Base-by-base conservation (phyloP, 2,888 invertebrate genomes). In the Tetragonisca angustula region DNA sequence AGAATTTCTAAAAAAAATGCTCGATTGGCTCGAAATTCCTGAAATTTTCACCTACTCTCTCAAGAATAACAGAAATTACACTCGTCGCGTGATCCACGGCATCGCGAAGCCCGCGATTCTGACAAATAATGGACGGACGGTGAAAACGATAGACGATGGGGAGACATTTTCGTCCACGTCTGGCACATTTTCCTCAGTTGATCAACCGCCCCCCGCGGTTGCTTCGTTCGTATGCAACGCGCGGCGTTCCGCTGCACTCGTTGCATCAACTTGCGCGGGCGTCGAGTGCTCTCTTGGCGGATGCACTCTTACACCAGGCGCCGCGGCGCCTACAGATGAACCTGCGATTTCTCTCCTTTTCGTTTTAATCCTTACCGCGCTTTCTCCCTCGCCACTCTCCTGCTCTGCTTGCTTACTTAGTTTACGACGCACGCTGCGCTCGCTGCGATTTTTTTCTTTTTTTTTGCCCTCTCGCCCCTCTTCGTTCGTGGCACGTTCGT, bases 201-300 rank as follows among this genome's bases (percentile, higher is more conserved):
- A 70, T 77, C 76, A 76, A 82, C 17, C 62, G 43, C 43, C 9
- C 9, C 1, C 43, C 43, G 43, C 43, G 9, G 43, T 43, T 32
- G 27, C 3, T 36, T 62, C 27, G 49, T 50, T 64, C 49, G 64
- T 67, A 62, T 64, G 69, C 68, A 54, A 61, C 65, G 65, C 49
- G 21, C 50, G 11, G 69, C 24, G 62, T 17, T 32, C 21, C 50
- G 52, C 59, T 62, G 76, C 32, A 62, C 61, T 59, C 56, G 24
- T 64, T 54, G 73, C 65, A 70, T 77, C 64, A 77, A 70, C 64
- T 74, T 54, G 59, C 59, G 69, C 69, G 43, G 49, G 24, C 64
- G 76, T 61, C 54, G 82, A 83, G 82, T 76, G 68, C 64, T 32
- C 82, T 70, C 64, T 68, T 49, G 64, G 17, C 61, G 24, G 59